Conservation (phyloP, 2,113 vertebrate species). For the Etia nguti region DNA sequence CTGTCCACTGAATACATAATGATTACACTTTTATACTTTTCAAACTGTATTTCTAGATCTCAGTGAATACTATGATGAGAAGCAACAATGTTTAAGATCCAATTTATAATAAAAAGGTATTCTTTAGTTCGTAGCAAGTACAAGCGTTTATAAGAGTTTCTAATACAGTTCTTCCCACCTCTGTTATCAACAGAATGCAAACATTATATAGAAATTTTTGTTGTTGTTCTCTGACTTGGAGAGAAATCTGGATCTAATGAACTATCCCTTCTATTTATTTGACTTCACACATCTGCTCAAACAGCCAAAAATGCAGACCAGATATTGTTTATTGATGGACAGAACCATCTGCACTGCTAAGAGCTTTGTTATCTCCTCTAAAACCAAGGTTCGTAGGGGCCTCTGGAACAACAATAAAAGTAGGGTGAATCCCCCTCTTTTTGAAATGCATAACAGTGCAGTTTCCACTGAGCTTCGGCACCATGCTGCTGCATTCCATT, state of each 20-base stretch:
- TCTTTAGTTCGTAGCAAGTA: background rate
- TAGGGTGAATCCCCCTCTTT: slow-evolving; percentile 37
- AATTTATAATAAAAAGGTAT: background rate
- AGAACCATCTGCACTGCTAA: background rate
- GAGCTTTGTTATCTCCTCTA: slow-evolving; percentile 7
- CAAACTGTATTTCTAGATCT: background rate
- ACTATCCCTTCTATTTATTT: slow-evolving; percentile 58
- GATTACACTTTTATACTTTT: background rate
- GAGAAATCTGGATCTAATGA: slow-evolving; percentile 45
- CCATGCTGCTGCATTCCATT: slow-evolving; percentile 22
- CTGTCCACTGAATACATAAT: background rate
- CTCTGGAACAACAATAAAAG: slow-evolving; percentile 43
- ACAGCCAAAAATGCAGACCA: slow-evolving; percentile 36
- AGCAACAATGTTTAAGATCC: background rate
- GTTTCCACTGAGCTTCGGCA: background rate
- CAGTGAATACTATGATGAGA: background rate
- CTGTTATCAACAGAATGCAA: background rate
- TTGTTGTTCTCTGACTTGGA: background rate
- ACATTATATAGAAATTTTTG: background rate
- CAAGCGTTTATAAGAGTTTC: background rate
- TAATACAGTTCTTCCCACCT: background rate
- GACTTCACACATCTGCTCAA: slow-evolving; percentile 60
- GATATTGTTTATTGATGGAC: slow-evolving; percentile 48
- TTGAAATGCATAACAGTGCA: slow-evolving; percentile 23
- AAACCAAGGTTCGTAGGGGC: background rate